Conservation (phyloP, 2,797 vertebrate genomes). For the Phalanger gymnotis region DNA sequence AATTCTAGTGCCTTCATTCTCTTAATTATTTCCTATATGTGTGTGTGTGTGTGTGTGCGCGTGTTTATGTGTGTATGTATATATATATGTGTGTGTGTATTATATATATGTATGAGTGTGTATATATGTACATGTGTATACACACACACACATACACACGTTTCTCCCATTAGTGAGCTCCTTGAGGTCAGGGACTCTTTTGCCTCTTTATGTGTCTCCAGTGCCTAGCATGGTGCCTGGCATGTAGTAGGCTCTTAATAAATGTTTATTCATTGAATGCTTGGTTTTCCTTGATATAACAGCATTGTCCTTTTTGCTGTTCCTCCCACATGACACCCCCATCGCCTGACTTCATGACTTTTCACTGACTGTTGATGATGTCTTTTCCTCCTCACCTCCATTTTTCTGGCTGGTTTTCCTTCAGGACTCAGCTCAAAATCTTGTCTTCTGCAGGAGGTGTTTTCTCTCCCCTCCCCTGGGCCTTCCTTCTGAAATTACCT, state of each 20-base stretch:
- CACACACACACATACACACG: too few species aligned
- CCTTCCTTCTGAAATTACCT: background rate
- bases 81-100: too few species aligned
- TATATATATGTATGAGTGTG: too few species aligned
- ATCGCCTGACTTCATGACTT: background rate
- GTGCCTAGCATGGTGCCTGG: background rate
- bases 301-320: background rate
- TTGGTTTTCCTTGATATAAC: background rate
- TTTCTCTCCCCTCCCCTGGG: background rate
- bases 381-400: background rate
- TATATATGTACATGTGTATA: too few species aligned
- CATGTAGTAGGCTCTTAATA: background rate
- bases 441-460: background rate
- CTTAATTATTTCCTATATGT: too few species aligned
- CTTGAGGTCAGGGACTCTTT: background rate
- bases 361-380: background rate
- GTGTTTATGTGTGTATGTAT: too few species aligned
- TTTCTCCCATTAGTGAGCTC: background rate
- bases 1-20: background rate
- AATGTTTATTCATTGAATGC: background rate
- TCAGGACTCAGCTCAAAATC: background rate
- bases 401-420: background rate
- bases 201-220: background rate
- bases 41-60: too few species aligned
- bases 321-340: background rate